phyloP scores from a whole-genome alignment of 2,888 invertebrate species.

The Apodemia zela region DNA sequence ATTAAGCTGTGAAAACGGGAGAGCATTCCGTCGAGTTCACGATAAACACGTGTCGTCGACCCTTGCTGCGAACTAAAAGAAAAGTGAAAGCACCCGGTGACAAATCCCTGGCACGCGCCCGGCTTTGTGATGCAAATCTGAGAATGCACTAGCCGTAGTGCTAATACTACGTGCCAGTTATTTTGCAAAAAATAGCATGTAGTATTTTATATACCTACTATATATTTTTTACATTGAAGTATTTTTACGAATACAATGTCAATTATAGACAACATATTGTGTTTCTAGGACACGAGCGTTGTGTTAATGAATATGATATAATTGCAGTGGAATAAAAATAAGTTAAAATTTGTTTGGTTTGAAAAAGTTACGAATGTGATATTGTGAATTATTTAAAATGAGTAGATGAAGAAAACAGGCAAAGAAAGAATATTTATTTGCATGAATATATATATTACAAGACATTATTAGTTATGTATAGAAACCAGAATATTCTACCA shows the following conservation, averaged over 20 bases:
- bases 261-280: neutral
- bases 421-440: neutral
- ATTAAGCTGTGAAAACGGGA: slow-evolving; percentile 47
- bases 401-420: too few species aligned
- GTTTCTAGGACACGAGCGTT: too few species aligned
- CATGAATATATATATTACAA: too few species aligned
- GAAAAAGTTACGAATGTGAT: too few species aligned
- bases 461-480: too few species aligned
- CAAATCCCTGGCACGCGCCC: slow-evolving; percentile 49
- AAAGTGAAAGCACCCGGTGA: slow-evolving; percentile 61
- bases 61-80: slow-evolving; percentile 44
- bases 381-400: too few species aligned
- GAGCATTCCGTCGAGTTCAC: slow-evolving; percentile 41
- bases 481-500: neutral
- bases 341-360: too few species aligned
- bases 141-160: slow-evolving; percentile 40
- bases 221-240: neutral
- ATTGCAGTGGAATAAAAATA: too few species aligned
- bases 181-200: neutral
- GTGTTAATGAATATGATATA: too few species aligned
- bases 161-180: neutral
- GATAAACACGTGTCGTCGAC: slow-evolving; percentile 45
- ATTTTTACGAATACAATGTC: neutral
- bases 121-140: slow-evolving; percentile 43
- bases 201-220: neutral